Percentiles rank a stretch among this genome's conserved stretches.
These are phyloP conservation scores for Bombus balteatus DNA, from an alignment of 1,140 invertebrate species.

Conservation along the genomic window DNA sequence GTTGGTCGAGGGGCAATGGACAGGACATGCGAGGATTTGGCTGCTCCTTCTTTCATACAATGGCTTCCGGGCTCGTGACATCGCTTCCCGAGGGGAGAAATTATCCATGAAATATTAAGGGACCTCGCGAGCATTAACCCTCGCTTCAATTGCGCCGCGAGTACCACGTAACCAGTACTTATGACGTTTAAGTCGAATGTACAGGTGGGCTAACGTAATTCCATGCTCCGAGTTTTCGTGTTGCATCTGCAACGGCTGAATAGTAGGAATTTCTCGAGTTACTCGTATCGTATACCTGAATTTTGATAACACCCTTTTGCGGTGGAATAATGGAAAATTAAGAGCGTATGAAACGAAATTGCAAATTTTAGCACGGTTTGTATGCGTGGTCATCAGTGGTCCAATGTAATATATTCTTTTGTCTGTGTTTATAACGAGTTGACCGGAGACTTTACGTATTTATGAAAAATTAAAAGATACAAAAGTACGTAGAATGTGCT, in stretches of 20 bases:
- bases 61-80: conserved; percentile 66
- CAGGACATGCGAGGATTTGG: conserved; percentile 70
- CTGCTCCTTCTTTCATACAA: conserved; percentile 69
- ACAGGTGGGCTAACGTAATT: conserved; percentile 59
- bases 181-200: conserved; percentile 48
- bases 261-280: neutral
- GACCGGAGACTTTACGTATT: too few relatives aligned
- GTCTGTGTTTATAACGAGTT: neutral
- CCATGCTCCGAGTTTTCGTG: neutral
- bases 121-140: conserved; percentile 71
- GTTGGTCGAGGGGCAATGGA: conserved; percentile 56
- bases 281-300: neutral
- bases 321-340: neutral
- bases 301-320: neutral
- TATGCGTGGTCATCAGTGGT: too few relatives aligned
- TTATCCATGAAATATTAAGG: conserved; percentile 77
- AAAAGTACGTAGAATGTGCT: too few relatives aligned
- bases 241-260: neutral
- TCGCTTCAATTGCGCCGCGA: conserved; percentile 66
- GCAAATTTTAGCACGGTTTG: neutral
- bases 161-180: conserved; percentile 60
- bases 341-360: neutral
- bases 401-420: neutral
- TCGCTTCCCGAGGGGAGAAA: conserved; percentile 70
- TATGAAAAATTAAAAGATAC: neutral